Conservation (phyloP, 2,113 vertebrate genomes). For the Pollachius pollachius region DNA sequence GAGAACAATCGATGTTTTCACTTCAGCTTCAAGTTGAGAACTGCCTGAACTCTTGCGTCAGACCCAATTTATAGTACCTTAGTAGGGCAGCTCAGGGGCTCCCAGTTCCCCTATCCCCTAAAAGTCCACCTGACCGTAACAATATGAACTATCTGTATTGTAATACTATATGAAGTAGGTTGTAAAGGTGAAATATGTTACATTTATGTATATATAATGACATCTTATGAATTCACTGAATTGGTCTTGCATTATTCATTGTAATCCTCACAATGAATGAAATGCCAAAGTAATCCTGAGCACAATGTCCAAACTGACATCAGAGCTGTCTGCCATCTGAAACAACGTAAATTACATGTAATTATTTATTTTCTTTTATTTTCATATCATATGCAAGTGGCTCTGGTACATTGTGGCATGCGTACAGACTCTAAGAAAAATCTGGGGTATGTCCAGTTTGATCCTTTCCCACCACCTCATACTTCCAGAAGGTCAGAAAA, state of each 20-base stretch:
- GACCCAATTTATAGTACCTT: too few species aligned
- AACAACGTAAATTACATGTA: constrained; percentile 3
- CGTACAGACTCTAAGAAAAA: background rate
- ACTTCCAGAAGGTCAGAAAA: background rate
- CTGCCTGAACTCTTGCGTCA: too few species aligned
- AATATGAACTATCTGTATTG: too few species aligned
- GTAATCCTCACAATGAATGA: constrained; percentile 52
- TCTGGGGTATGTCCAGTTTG: background rate
- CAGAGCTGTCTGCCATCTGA: constrained; percentile 34
- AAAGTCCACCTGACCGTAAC: too few species aligned
- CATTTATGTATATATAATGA: constrained; percentile 46
- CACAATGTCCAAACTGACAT: constrained; percentile 33
- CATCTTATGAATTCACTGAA: constrained; percentile 35
- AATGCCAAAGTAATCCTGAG: constrained; percentile 51
- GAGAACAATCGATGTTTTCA: too few species aligned
- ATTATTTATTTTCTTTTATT: too few species aligned
- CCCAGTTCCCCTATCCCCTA: too few species aligned
- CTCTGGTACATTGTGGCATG: background rate
- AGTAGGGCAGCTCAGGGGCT: too few species aligned
- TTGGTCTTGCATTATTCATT: constrained; percentile 39
- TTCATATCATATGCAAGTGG: background rate
- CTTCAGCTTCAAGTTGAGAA: too few species aligned
- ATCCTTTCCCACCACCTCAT: background rate
- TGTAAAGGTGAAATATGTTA: constrained; percentile 45
- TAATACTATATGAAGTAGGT: background rate